Evolutionary conservation across 2,797 vertebrate species (phyloP), one percentile per base, ranked within the genome.

Genomic region (Eremophila alpestris): DNA sequence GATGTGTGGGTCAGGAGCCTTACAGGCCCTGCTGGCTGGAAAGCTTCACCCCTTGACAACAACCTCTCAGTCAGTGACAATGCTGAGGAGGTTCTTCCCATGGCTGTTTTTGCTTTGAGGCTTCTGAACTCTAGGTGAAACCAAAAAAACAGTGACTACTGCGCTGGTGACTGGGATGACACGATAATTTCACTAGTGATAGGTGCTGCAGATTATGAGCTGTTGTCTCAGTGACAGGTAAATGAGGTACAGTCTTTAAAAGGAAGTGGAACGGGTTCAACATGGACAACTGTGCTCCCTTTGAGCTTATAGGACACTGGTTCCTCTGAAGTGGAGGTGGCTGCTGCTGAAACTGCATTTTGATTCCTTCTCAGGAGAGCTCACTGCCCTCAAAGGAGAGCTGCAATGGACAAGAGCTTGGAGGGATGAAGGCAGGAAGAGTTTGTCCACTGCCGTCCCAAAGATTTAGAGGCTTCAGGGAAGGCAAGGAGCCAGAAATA

Each of bases 391-490:
- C 49, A 36, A 45, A 68, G 38, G 43, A 86, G 67, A 77, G 60
- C 19, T 70, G 46, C 46, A 40, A 92, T 59, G 62, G 62, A 36
- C 51, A 74, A 45, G 52, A 75, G 40, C 29, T 10, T 51, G 74
- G 54, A 75, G 13, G 38, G 38, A 40, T 63, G 36, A 87, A 91
- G 73, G 59, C 76, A 86, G 62, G 65, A 88, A 41, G 62, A 79
- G 32, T 67, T 63, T 67, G 80, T 76, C 59, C 1, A 3, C 54
- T 90, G 49, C 59, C 55, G 58, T 69, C 52, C 40, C 54, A 40
- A 74, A 77, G 93, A 91, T 81, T 89, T 89, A 91, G 58, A 91
- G 76, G 69, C 69, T 93, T 32, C 79, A 71, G 71, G 58, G 69
- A 87, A 75, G 84, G 68, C 36, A 1, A 36, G 36, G 59, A 93